Evolutionary conservation across 2,113 vertebrate genomes (phyloP).

Genomic region (Dasyurus viverrinus): DNA sequence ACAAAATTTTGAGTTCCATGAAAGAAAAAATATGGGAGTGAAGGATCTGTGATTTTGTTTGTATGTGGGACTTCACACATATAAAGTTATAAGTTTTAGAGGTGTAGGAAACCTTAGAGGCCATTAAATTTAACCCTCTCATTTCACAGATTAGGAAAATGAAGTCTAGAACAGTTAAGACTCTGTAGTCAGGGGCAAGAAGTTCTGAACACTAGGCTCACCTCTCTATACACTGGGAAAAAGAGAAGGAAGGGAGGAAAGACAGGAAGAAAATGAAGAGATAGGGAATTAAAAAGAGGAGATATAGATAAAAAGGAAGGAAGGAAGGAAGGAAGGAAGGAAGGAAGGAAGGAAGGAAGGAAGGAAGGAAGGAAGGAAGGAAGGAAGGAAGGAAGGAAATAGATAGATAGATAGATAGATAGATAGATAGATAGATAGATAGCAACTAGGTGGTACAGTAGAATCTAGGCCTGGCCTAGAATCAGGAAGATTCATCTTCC

Average conservation of each 20-base stretch:
- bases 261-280: not conserved
- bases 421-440: not conserved
- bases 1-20: too few relatives aligned
- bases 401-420: too few relatives aligned
- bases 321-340: too few relatives aligned
- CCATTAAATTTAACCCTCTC: not conserved
- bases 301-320: too few relatives aligned
- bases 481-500: too few relatives aligned
- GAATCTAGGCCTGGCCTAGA: too few relatives aligned
- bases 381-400: too few relatives aligned
- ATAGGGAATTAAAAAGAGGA: not conserved
- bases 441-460: too few relatives aligned
- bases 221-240: not conserved
- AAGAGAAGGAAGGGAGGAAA: not conserved
- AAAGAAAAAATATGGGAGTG: not conserved
- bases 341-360: too few relatives aligned
- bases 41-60: not conserved
- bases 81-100: not conserved
- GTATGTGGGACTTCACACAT: not conserved
- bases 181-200: not conserved
- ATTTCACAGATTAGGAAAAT: not conserved
- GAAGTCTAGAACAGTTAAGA: not conserved
- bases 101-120: not conserved
- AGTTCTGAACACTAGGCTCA: not conserved
- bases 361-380: too few relatives aligned